Evolutionary conservation across 2,113 vertebrate species (phyloP), one percentile per base, ranked within the genome.

Genomic region (Colistium nudipinnis): DNA sequence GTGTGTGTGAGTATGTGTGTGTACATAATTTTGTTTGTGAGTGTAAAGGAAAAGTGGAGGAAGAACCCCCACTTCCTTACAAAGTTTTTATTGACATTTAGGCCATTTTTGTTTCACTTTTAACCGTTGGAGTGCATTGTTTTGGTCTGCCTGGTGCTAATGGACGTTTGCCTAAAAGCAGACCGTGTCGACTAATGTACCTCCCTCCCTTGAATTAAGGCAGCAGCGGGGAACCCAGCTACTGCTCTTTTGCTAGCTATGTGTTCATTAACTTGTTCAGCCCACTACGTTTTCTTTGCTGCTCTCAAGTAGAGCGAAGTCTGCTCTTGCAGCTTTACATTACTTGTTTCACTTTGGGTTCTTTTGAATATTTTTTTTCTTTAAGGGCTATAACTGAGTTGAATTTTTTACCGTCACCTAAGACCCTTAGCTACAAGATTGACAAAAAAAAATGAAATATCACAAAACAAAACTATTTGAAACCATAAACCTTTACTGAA

Each of bases 1-100:
- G 28, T 84, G 61, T 82, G 75, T 69, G n/a, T n/a, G n/a, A n/a
- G n/a, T n/a, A n/a, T n/a, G n/a, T 64, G 43, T 64, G 70, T 64
- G 66, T 69, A 27, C 71, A 68, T 78, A 47, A 68, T 20, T 70
- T 43, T 66, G 28, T 70, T 36, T 61, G 30, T 28, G 57, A 57
- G 38, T 53, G 53, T 51, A 51, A 48, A 24, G 12, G 28, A 49
- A 57, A 55, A 47, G 38, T 39, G 47, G 45, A 36, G 41, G 13
- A 30, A 54, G 14, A 74, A 25, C 1, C 17, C 20, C 28, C 24
- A 16, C 11, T 19, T 16, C 3, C 41, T 59, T 51, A 39, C 3
- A 11, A 31, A 36, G 10, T 11, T 36, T 36, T 36, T 3, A 36
- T 9, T 36, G 19, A 19, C 35, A 36, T n/a, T n/a, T n/a, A n/a